Evolutionary conservation across 2,888 invertebrate genomes (phyloP).

Genomic region (Ennomos erosarius): DNA sequence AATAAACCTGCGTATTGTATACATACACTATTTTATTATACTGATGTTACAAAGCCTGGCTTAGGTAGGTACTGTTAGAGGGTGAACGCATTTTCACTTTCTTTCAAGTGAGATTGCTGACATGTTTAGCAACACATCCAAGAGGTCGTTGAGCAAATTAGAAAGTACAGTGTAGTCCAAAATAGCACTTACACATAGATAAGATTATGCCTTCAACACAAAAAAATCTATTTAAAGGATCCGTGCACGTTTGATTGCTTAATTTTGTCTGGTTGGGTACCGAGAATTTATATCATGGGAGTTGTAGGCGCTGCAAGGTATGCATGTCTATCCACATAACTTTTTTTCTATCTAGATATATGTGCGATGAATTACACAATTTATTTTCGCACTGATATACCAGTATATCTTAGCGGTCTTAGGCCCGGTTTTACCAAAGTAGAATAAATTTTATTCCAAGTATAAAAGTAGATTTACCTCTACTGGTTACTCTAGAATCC

Average conservation of each 20-base stretch:
- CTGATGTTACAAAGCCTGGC: too few species aligned
- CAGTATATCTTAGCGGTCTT: conserved; percentile 1
- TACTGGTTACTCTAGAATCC: too few species aligned
- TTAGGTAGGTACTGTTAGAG: too few species aligned
- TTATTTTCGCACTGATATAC: not conserved
- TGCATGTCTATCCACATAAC: conserved; percentile 7
- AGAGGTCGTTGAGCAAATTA: conserved; percentile 10
- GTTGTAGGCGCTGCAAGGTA: not conserved
- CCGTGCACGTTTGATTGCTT: conserved; percentile 33
- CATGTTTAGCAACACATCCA: conserved; percentile 6
- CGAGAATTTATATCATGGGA: not conserved
- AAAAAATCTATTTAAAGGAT: conserved; percentile 27
- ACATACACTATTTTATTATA: too few species aligned
- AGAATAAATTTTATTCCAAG: too few species aligned
- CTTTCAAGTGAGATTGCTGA: conserved; percentile 7
- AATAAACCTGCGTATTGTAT: too few species aligned
- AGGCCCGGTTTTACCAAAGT: too few species aligned
- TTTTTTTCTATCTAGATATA: conserved; percentile 8
- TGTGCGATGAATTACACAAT: conserved; percentile 8
- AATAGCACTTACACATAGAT: conserved; percentile 17
- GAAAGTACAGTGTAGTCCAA: conserved; percentile 12
- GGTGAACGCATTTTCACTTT: conserved; percentile 2
- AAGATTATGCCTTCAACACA: conserved; percentile 8
- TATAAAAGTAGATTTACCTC: too few species aligned
- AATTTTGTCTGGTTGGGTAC: conserved; percentile 13